phyloP scores from a whole-genome alignment of 2,113 vertebrate species.

The Lota lota region DNA sequence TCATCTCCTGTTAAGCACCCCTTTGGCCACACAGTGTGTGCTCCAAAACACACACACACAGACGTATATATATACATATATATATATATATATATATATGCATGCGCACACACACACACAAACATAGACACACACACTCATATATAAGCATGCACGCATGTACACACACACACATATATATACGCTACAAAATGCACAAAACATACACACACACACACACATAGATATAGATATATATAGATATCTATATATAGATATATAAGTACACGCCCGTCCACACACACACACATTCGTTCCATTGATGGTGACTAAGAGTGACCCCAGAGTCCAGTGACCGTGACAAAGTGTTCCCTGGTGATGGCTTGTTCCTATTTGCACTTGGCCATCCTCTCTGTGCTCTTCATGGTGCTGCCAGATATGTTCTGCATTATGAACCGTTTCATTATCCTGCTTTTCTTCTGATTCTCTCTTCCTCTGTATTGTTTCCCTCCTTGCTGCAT shows the following conservation, averaged over 20 bases:
- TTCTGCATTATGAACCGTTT: background rate
- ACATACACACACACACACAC: background rate
- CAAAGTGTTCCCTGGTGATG: background rate
- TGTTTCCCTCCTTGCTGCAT: background rate
- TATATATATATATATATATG: background rate
- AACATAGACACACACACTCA: background rate
- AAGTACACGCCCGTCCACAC: background rate
- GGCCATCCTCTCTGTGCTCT: slow-evolving; percentile 1
- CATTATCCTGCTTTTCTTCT: slow-evolving; percentile 7
- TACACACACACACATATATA: background rate
- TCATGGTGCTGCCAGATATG: background rate
- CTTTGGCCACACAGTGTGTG: too few relatives aligned
- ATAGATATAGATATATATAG: too few relatives aligned
- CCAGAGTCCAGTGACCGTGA: slow-evolving; percentile 23
- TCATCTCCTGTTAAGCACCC: too few relatives aligned
- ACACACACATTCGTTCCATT: background rate
- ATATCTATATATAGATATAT: too few relatives aligned
- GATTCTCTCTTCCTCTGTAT: background rate
- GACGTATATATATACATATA: too few relatives aligned
- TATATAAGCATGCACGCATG: background rate
- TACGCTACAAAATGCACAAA: background rate
- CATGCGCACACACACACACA: background rate
- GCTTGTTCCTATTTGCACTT: background rate
- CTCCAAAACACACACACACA: too few relatives aligned
- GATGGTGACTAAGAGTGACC: slow-evolving; percentile 25